Conservation (phyloP, 2,113 vertebrate species). For the Parus major region DNA sequence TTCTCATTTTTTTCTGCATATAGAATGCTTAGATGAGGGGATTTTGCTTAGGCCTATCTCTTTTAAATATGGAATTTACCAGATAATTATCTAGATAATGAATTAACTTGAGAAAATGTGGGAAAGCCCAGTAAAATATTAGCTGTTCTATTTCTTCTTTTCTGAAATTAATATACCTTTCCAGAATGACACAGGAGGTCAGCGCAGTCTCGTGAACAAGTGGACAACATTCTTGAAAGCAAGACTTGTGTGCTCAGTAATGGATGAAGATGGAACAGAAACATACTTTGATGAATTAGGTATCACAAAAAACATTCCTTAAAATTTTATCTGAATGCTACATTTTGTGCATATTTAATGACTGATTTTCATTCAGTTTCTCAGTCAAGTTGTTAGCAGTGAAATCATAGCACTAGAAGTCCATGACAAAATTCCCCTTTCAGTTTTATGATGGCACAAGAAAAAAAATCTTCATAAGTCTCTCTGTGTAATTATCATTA, state of each 20-base stretch:
- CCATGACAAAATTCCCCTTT: not conserved
- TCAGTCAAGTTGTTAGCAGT: not conserved
- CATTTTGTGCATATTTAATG: not conserved
- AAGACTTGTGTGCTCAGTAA: conserved; percentile 93
- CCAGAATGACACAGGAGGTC: conserved; percentile 96
- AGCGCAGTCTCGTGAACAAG: conserved; percentile 96
- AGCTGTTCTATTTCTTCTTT: not conserved
- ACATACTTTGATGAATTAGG: conserved; percentile 96
- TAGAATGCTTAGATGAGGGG: not conserved
- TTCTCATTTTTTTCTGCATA: not conserved
- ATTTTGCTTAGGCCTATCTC: not conserved
- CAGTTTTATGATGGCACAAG: not conserved
- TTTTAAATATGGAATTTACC: not conserved
- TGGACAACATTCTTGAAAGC: conserved; percentile 98
- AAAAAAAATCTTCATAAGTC: not conserved
- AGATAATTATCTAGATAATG: not conserved
- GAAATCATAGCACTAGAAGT: not conserved
- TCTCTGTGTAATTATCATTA: not conserved
- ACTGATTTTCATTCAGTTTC: not conserved
- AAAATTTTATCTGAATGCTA: not conserved
- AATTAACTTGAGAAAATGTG: not conserved
- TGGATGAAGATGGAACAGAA: conserved; percentile 94
- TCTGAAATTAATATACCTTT: conserved; percentile 38
- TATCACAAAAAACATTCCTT: conserved; percentile 40
- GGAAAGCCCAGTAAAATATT: not conserved